Conservation (phyloP, 2,113 vertebrate species). For the Chitala chitala region DNA sequence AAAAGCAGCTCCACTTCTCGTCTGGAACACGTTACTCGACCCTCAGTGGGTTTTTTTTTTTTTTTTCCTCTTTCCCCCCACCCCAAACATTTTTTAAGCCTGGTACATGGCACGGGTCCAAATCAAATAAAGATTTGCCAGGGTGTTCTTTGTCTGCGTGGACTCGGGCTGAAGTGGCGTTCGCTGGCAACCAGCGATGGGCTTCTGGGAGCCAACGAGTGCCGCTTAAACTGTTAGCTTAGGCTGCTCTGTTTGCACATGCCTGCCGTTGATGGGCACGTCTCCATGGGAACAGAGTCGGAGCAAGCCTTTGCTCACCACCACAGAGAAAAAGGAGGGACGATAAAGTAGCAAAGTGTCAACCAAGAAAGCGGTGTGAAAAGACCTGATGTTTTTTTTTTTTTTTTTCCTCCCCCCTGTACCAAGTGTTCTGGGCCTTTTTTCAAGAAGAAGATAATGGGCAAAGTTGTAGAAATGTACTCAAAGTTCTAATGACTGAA, state of each 20-base stretch:
- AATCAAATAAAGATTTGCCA: conserved; percentile 69
- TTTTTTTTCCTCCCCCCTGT: conserved; percentile 14
- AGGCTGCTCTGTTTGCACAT: conserved; percentile 64
- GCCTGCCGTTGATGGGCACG: conserved; percentile 63
- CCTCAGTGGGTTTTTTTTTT: not conserved
- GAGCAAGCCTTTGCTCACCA: conserved; percentile 50
- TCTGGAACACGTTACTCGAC: conserved; percentile 52
- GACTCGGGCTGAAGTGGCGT: conserved; percentile 47
- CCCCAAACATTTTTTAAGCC: conserved; percentile 46
- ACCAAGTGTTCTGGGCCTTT: conserved; percentile 25
- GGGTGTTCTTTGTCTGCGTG: conserved; percentile 58
- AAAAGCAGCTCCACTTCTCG: conserved; percentile 49
- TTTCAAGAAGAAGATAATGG: conserved; percentile 14
- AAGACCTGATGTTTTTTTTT: conserved; percentile 11
- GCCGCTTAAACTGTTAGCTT: conserved; percentile 57
- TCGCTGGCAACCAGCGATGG: conserved; percentile 20
- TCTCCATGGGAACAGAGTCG: conserved; percentile 67
- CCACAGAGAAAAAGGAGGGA: conserved; percentile 45
- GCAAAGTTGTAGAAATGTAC: conserved; percentile 2
- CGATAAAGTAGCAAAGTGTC: conserved; percentile 63
- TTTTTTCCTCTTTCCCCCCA: not conserved
- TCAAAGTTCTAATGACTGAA: conserved; percentile 22
- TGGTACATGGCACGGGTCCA: conserved; percentile 49
- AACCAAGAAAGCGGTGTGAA: conserved; percentile 46
- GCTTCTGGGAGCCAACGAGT: conserved; percentile 47